These are phyloP conservation scores for Merluccius polli DNA, from an alignment of 2,797 vertebrate genomes.

Conservation along the genomic window DNA sequence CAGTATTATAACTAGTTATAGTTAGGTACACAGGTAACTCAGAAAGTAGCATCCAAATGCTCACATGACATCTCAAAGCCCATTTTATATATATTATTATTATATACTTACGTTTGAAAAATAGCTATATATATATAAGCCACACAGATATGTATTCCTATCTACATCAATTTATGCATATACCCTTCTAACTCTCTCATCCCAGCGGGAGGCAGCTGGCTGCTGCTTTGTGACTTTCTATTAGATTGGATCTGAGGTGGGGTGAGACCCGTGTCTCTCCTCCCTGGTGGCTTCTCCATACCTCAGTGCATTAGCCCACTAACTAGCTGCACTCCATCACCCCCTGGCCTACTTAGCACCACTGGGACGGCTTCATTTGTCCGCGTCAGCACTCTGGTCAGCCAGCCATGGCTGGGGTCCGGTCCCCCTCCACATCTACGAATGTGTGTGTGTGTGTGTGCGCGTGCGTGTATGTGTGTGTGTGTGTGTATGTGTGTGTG, in stretches of 20 bases:
- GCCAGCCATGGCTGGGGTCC: neutral
- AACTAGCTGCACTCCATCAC: constrained; percentile 55
- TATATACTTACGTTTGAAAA: no score
- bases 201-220: constrained; percentile 14
- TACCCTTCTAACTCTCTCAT: neutral
- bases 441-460: neutral
- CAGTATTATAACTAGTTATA: neutral
- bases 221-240: constrained; percentile 34
- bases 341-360: constrained; percentile 25
- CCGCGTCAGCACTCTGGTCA: constrained; percentile 32
- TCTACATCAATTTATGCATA: neutral
- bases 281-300: constrained; percentile 28
- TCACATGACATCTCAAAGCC: no score
- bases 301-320: constrained; percentile 51
- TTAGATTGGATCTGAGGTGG: constrained; percentile 40
- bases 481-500: no score
- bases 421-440: neutral
- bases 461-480: no score
- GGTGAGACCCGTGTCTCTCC: constrained; percentile 16
- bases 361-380: constrained; percentile 42
- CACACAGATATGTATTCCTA: neutral
- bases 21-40: no score
- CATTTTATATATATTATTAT: no score
- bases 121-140: no score
- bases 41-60: no score